These are phyloP conservation scores for Natrix natrix DNA, from an alignment of 2,797 vertebrate species.

Conservation along the genomic window DNA sequence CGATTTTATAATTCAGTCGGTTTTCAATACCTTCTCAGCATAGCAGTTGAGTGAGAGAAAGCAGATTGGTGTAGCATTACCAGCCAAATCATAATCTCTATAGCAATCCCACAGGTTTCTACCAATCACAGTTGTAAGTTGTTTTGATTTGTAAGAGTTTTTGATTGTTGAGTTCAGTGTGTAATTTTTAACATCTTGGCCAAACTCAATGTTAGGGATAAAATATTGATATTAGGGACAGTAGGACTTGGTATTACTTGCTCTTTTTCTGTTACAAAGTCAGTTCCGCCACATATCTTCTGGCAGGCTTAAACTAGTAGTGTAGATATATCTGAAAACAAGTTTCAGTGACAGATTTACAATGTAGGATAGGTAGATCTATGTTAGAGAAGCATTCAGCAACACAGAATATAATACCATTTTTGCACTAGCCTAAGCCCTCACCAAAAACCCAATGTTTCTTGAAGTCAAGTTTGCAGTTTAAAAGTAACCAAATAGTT, in stretches of 20 bases:
- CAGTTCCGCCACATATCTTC: background rate
- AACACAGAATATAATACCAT: too few relatives aligned
- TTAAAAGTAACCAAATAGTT: background rate
- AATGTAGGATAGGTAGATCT: background rate
- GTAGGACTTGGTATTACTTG: background rate
- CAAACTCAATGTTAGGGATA: background rate
- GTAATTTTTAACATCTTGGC: background rate
- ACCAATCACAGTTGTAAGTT: background rate
- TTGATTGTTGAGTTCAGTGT: background rate
- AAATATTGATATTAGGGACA: background rate
- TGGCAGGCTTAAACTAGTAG: background rate
- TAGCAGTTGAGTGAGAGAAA: background rate
- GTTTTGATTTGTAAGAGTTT: background rate
- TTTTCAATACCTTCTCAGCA: background rate
- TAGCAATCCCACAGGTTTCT: background rate
- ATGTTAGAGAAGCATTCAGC: background rate
- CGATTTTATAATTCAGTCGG: background rate
- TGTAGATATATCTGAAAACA: background rate
- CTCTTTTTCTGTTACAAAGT: background rate
- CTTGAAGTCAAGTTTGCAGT: background rate
- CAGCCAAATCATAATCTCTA: background rate
- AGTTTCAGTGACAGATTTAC: background rate
- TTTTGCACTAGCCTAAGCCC: background rate
- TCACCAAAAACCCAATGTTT: background rate
- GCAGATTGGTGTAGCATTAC: background rate